Evolutionary conservation across 2,797 vertebrate species (phyloP).

Genomic region (Xiphophorus birchmanni): DNA sequence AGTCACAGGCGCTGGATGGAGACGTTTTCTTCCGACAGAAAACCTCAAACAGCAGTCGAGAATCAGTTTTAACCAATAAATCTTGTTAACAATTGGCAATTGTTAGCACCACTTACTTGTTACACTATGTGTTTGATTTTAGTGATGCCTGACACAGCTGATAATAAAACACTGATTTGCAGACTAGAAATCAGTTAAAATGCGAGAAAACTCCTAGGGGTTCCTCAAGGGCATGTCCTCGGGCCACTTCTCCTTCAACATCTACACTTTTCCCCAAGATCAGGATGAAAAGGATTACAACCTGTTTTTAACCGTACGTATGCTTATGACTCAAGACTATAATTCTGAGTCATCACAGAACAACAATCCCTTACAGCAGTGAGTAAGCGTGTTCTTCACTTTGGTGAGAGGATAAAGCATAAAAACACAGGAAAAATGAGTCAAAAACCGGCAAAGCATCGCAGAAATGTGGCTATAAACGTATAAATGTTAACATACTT

Average conservation of each 20-base stretch:
- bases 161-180: not conserved
- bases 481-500: too few relatives aligned
- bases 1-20: constrained; percentile 33
- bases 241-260: not conserved
- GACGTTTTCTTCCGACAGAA: constrained; percentile 4
- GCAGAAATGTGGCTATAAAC: not conserved
- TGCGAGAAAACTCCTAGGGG: not conserved
- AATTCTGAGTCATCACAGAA: not conserved
- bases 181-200: not conserved
- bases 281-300: not conserved
- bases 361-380: not conserved
- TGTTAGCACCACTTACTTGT: not conserved
- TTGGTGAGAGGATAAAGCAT: not conserved
- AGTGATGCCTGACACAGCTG: not conserved
- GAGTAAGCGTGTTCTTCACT: not conserved
- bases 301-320: not conserved
- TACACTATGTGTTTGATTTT: not conserved
- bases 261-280: not conserved
- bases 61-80: not conserved
- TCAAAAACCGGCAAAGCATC: not conserved
- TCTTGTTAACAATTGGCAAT: not conserved
- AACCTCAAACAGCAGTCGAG: not conserved
- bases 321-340: not conserved
- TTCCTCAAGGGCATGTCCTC: not conserved
- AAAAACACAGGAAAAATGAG: not conserved